Evolutionary conservation across 2,797 vertebrate genomes (phyloP).

Genomic region (Urocyon cinereoargenteus): DNA sequence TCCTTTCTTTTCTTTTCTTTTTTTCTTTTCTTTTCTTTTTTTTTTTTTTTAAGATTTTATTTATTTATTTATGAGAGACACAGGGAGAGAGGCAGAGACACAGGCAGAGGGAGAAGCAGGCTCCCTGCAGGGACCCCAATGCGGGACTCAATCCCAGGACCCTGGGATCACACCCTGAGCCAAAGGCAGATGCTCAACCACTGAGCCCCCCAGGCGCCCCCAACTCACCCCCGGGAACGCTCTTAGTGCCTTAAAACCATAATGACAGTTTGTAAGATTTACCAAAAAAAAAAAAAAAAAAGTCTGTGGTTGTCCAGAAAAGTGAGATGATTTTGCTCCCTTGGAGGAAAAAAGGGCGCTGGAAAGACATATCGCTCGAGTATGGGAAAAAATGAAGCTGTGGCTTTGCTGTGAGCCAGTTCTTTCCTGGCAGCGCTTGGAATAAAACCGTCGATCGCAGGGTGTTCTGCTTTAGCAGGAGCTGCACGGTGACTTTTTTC

Average conservation of each 20-base stretch:
- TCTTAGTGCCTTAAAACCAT: neutral
- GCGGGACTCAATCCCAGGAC: rapidly evolving
- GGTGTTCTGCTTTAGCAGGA: neutral
- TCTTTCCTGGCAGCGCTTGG: slow-evolving; percentile 50
- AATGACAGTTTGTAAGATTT: neutral
- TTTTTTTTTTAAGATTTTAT: neutral
- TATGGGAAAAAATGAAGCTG: neutral
- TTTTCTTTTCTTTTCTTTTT: neutral
- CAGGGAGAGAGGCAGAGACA: neutral
- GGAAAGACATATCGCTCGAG: neutral
- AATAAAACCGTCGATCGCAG: neutral
- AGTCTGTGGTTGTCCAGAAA: neutral
- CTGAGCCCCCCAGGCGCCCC: neutral
- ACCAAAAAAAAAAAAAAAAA: neutral
- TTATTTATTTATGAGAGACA: neutral
- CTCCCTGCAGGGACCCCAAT: neutral
- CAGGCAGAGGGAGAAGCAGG: neutral
- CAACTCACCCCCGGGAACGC: neutral
- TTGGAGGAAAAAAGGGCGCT: neutral
- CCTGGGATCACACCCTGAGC: neutral
- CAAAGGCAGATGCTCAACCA: neutral
- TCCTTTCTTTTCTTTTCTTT: no score
- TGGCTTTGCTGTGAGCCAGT: neutral
- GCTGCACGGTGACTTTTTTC: neutral
- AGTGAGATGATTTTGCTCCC: neutral